These are phyloP conservation scores for Shargacucullia verbasci DNA, from an alignment of 2,888 invertebrate genomes.

Conservation along the genomic window DNA sequence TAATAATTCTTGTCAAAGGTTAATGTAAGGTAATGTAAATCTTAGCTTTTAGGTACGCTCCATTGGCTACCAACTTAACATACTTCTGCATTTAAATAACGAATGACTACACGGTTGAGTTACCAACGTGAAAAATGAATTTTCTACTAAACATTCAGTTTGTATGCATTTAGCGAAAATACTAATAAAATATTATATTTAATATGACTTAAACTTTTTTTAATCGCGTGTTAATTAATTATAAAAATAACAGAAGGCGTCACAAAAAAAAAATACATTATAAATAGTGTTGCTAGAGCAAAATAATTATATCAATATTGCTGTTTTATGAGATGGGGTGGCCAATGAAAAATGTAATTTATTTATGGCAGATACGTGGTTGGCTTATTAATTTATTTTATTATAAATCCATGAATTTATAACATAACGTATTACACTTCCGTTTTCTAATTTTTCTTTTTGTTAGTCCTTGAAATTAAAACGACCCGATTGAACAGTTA, in stretches of 20 bases:
- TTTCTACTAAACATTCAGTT: too few species aligned
- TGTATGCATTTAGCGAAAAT: too few species aligned
- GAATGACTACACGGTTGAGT: too few species aligned
- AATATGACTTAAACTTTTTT: slow-evolving; percentile 27
- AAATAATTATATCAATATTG: slow-evolving; percentile 42
- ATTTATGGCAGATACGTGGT: neutral
- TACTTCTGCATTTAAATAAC: too few species aligned
- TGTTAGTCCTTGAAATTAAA: neutral
- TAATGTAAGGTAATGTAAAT: too few species aligned
- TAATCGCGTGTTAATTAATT: slow-evolving; percentile 38
- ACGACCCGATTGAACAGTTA: too few species aligned
- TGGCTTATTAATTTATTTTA: slow-evolving; percentile 7
- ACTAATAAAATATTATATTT: neutral
- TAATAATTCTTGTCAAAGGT: too few species aligned
- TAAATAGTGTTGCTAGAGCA: slow-evolving; percentile 33
- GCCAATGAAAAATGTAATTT: slow-evolving; percentile 7
- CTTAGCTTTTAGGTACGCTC: too few species aligned
- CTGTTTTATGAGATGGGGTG: slow-evolving; percentile 8
- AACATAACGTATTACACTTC: neutral
- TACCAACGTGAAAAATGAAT: too few species aligned
- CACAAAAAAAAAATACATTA: slow-evolving; percentile 38
- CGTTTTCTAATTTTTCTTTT: neutral
- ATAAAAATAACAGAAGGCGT: slow-evolving; percentile 19
- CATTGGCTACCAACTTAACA: too few species aligned
- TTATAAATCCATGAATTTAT: neutral